These are phyloP conservation scores for Scylla paramamosain DNA, from an alignment of 1,140 invertebrate species.

Conservation along the genomic window DNA sequence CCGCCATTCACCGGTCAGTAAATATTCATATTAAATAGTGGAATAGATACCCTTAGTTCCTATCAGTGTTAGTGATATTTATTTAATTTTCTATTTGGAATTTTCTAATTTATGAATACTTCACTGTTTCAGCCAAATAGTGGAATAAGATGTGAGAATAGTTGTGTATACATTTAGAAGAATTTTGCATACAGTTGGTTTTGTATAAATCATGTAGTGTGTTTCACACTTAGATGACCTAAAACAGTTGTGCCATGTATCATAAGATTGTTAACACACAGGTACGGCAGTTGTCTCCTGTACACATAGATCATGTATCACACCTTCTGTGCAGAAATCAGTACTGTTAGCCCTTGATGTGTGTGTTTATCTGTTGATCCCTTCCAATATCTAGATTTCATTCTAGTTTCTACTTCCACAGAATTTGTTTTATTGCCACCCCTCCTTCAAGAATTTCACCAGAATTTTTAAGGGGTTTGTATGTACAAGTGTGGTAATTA, in stretches of 20 bases:
- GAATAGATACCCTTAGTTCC: not conserved
- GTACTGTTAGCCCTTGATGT: not conserved
- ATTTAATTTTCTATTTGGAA: not conserved
- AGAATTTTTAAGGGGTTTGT: not conserved
- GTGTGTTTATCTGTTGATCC: not conserved
- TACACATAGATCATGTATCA: not conserved
- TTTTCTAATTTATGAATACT: not conserved
- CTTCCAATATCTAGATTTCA: not conserved
- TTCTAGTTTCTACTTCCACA: not conserved
- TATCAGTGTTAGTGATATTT: slow-evolving; percentile 10
- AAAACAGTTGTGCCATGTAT: slow-evolving; percentile 23
- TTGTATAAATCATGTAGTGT: too few species aligned
- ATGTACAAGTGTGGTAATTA: not conserved
- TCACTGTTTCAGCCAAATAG: not conserved
- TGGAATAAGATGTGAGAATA: not conserved
- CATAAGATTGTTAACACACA: not conserved
- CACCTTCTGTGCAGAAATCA: not conserved
- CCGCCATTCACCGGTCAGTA: not conserved
- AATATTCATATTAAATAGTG: not conserved
- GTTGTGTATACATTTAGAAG: not conserved
- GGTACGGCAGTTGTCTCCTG: not conserved
- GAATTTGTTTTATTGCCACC: not conserved
- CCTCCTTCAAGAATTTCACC: not conserved
- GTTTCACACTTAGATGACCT: not conserved
- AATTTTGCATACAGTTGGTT: not conserved